Conservation (phyloP, 64 coral and sea anemone species). For the Cladopsammia gracilis region DNA sequence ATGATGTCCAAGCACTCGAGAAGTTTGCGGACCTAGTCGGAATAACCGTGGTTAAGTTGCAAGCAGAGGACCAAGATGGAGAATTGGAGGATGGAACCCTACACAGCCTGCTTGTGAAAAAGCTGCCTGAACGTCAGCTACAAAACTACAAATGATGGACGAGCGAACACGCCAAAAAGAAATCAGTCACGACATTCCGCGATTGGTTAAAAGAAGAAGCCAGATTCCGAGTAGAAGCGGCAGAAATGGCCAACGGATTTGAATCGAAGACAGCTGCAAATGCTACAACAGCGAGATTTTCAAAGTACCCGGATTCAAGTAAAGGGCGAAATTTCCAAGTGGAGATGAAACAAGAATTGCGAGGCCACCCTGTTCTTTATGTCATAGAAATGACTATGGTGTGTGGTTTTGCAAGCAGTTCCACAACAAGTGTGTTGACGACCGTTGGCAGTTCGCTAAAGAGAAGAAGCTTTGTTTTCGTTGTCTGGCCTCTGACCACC, state of each 20-base stretch:
- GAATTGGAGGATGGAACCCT: slow-evolving; percentile 63
- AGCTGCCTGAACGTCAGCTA: slow-evolving; percentile 42
- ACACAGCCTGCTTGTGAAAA: slow-evolving; percentile 34
- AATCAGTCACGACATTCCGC: slow-evolving; percentile 17
- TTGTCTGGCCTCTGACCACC: slow-evolving; percentile 39
- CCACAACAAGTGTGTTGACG: not conserved
- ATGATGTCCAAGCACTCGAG: slow-evolving; percentile 42
- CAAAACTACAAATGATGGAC: slow-evolving; percentile 44
- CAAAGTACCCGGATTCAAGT: not conserved
- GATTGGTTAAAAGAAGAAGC: slow-evolving; percentile 70
- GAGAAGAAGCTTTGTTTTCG: slow-evolving; percentile 44
- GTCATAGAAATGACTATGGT: not conserved
- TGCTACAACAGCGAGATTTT: not conserved
- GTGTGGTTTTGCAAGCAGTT: slow-evolving; percentile 39
- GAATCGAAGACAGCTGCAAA: not conserved
- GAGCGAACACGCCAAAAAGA: not conserved
- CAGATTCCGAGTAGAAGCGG: not conserved
- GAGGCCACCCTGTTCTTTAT: not conserved
- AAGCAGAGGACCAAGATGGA: slow-evolving; percentile 22
- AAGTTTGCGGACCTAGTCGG: slow-evolving; percentile 61
- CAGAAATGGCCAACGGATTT: slow-evolving; percentile 25
- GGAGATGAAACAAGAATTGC: not conserved
- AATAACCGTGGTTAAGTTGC: slow-evolving; percentile 52
- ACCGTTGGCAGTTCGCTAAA: slow-evolving; percentile 60
- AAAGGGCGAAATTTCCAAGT: not conserved